phyloP scores from a whole-genome alignment of 2,888 invertebrate species.

The Calliphora vomitoria region DNA sequence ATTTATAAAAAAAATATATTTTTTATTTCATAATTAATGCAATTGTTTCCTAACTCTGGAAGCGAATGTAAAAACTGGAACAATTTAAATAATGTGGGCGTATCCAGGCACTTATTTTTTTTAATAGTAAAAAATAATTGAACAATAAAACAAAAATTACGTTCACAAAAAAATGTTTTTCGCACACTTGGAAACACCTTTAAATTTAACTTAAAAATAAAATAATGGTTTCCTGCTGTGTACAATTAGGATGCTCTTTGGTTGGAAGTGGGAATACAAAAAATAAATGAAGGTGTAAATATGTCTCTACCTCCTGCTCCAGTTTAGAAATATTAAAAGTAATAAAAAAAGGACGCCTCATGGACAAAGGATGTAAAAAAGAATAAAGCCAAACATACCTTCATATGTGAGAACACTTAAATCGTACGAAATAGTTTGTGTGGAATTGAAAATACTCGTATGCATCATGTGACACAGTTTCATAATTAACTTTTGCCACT shows the following conservation, averaged over 20 bases:
- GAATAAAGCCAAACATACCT: background rate
- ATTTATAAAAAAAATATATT: too few species aligned
- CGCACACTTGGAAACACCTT: constrained; percentile 55
- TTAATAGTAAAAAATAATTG: constrained; percentile 76
- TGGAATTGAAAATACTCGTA: constrained; percentile 25
- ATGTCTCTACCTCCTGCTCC: constrained; percentile 13
- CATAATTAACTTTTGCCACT: constrained; percentile 71
- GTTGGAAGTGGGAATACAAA: constrained; percentile 21
- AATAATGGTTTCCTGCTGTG: constrained; percentile 74
- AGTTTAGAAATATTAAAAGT: background rate
- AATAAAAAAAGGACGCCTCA: constrained; percentile 17
- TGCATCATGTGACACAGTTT: constrained; percentile 67
- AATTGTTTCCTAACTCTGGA: background rate
- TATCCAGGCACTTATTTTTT: constrained; percentile 27
- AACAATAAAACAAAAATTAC: constrained; percentile 77
- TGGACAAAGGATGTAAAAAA: constrained; percentile 6
- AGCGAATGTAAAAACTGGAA: background rate
- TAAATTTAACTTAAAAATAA: constrained; percentile 37
- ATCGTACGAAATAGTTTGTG: constrained; percentile 39
- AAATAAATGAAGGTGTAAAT: constrained; percentile 44
- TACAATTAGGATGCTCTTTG: constrained; percentile 80
- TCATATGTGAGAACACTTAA: too few species aligned
- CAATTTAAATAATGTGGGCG: constrained; percentile 45
- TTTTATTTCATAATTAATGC: too few species aligned
- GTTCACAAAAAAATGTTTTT: constrained; percentile 19